Base-by-base conservation (phyloP, 92 coral and sea anemone species). In the Porites divaricata region DNA sequence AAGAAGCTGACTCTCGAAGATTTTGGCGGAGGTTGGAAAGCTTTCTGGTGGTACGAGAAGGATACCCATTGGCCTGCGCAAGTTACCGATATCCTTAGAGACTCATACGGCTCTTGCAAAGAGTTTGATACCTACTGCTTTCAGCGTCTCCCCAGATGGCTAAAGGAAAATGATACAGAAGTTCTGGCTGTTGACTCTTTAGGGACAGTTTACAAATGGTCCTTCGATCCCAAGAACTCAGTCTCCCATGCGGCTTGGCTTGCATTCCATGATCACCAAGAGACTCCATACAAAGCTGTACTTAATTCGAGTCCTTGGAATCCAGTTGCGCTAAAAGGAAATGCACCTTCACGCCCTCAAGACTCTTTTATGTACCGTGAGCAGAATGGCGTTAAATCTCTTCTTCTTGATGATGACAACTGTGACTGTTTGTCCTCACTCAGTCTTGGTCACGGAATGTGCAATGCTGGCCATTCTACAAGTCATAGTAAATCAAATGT, bases 331-430 rank as follows among this genome's bases (percentile, higher is more conserved):
- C 64, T 89, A 58, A 87, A 67, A 16, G 95, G 95, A 63, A 89
- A 76, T 13, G 86, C 89, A 5, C 93, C 95, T 7, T 24, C 71
- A 8, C 45, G 53, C 6, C 14, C 83, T 26, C 95, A 92, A 56
- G 95, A 92, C 79, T 92, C 95, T 57, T 86, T 92, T 57, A 92
- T 92, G 95, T 92, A 92, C 67, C 93, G 95, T 63, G 88, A 82
- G 6, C 91, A 86, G 75, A 92, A 86, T 51, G 93, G 93, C 52
- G 83, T 92, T 52, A 92, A 83, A 49, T 92, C 95, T 19, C 26
- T 92, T 15, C 80, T 92, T 59, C 80, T 92, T 23, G 95, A 89
- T 64, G 93, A 92, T 49, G 91, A 92, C 57, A 92, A 89, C 81
- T 90, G 93, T 21, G 95, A 92, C 70, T 89, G 92, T 70, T 72